Evolutionary conservation across 2,888 invertebrate species (phyloP), one percentile per base, ranked within the genome.

Genomic region (Schizotus pectinicornis): DNA sequence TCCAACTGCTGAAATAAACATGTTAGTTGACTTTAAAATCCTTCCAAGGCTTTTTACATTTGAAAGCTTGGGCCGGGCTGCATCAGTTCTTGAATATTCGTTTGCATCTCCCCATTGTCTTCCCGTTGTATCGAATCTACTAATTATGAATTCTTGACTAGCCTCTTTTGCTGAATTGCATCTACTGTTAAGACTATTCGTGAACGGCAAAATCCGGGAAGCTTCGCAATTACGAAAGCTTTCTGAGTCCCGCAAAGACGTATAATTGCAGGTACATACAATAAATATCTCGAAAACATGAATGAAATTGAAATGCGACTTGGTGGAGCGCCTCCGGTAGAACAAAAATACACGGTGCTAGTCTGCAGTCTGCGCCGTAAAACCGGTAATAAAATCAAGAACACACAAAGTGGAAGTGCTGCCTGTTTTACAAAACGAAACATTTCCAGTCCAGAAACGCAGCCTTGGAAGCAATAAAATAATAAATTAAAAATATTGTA

Each of bases 301-400:
- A 37, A 9, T 13, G 22, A 41, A 41, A 39, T 41, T 41, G 38
- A 49, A 49, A 49, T 39, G 39, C 31, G 38, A 31, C 11, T 30
- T 36, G 6, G 12, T n/a, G 31, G 2, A 11, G 14, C 12, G 8
- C 12, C 36, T 50, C 41, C 41, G n/a, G n/a, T 33, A 41, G 6
- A 32, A 39, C 9, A 48, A 33, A 39, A 31, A 52, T 36, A 52
- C 12, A 35, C 22, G 51, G 46, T 33, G 22, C 14, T 47, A 45
- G 54, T 41, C 41, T 41, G 47, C 47, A 43, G 43, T 53, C 36
- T 12, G 14, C 39, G 43, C 37, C 33, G 34, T 56, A 56, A 56
- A 56, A 49, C 33, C 30, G 43, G 56, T 37, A 49, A 56, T 56
- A 56, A 56, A 56, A 56, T 56, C 49, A 49, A 48, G 42, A 55